Evolutionary conservation across 1,140 invertebrate species (phyloP), one percentile per base, ranked within the genome.

Genomic region (Asbolus verrucosus): DNA sequence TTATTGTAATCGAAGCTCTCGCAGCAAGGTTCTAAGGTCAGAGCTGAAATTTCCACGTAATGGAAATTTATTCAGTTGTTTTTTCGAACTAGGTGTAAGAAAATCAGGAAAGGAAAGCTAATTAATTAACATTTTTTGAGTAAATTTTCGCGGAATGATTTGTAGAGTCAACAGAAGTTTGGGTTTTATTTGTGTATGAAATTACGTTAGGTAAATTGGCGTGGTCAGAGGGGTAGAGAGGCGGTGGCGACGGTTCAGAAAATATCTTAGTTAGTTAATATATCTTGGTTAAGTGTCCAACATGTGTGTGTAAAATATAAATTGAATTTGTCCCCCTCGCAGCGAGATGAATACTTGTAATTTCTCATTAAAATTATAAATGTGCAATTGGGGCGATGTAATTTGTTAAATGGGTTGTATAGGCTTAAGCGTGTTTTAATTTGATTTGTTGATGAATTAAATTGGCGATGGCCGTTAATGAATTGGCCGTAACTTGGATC

Each of bases 401-500:
- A 50, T 50, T 50, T 50, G 18, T 50, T 50, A 50, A 50, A 21
- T 50, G 43, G 43, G 16, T 43, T 14, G 39, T 43, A 43, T 43
- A 43, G 39, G 15, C 39, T 43, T 43, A 43, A 43, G 15, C 39
- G 2, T 6, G 43, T 50, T 50, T 50, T 50, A 50, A 50, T 50
- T 50, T 50, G 43, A 50, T 50, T 50, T 21, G 43, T 50, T 50
- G 43, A 50, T 21, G 43, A 19, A 62, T 62, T 15, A 38, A 38
- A 62, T 33, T 39, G 60, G 31, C 27, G 15, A 36, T 61, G 27
- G 14, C n/a, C 31, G 15, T 61, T 61, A 36, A 61, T 41, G 39
- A 63, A 63, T 41, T 63, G 15, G 36, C 18, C n/a, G 31, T 62
- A 19, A 63, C 18, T 63, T 63, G 38, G 15, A 62, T 33, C 9